phyloP scores from a whole-genome alignment of 2,113 vertebrate genomes.

The Forbesichthys papilliferus region DNA sequence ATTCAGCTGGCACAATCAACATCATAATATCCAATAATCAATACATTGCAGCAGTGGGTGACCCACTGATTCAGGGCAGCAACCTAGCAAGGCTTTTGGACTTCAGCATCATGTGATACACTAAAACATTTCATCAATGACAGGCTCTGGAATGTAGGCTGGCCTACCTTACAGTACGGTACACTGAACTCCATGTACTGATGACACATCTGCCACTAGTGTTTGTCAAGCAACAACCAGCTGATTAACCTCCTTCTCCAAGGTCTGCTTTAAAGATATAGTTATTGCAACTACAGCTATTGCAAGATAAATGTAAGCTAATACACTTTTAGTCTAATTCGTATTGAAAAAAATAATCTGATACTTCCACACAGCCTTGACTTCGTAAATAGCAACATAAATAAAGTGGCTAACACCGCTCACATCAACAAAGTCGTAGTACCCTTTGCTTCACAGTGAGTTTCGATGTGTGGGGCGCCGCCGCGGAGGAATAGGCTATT shows the following conservation, averaged over 20 bases:
- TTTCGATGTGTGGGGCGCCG: too few species aligned
- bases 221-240: slow-evolving; percentile 45
- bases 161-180: slow-evolving; percentile 1
- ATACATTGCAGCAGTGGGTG: slow-evolving; percentile 43
- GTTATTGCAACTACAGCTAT: too few species aligned
- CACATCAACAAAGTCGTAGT: too few species aligned
- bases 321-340: too few species aligned
- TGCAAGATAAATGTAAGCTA: too few species aligned
- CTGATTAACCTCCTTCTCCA: slow-evolving; percentile 62
- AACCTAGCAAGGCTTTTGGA: slow-evolving; percentile 22
- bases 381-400: too few species aligned
- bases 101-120: background rate
- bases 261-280: slow-evolving; percentile 50
- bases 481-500: too few species aligned
- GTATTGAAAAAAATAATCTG: too few species aligned
- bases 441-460: too few species aligned
- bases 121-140: background rate
- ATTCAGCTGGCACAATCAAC: slow-evolving; percentile 50
- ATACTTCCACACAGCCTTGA: too few species aligned
- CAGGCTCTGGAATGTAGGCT: slow-evolving; percentile 19
- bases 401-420: too few species aligned
- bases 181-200: background rate
- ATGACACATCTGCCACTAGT: slow-evolving; percentile 44
- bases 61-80: slow-evolving; percentile 35
- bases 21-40: slow-evolving; percentile 39